phyloP scores from a whole-genome alignment of 2,888 invertebrate species.

The Argynnis bischoffii region DNA sequence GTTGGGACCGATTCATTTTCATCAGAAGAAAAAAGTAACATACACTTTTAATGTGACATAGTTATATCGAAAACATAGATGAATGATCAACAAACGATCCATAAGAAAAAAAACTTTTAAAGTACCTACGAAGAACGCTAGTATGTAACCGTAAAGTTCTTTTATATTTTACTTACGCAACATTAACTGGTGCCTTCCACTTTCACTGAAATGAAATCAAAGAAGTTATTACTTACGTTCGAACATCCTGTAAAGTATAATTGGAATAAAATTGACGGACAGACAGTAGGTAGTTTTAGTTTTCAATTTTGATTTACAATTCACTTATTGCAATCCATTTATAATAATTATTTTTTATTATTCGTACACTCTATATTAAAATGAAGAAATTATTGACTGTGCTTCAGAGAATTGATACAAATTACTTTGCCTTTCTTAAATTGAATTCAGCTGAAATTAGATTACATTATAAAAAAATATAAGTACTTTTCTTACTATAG shows the following conservation, averaged over 20 bases:
- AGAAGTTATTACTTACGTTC: conserved; percentile 56
- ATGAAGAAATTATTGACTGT: not conserved
- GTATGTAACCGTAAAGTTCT: conserved; percentile 9
- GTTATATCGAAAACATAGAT: too few relatives aligned
- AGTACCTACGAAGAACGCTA: not conserved
- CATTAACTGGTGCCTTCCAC: conserved; percentile 41
- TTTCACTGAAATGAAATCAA: conserved; percentile 64
- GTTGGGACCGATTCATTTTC: too few relatives aligned
- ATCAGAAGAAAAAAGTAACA: too few relatives aligned
- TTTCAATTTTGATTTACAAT: conserved; percentile 44
- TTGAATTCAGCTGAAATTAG: not conserved
- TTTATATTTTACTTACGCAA: conserved; percentile 10
- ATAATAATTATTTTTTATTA: conserved; percentile 34
- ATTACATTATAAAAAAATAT: too few relatives aligned
- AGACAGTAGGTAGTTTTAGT: conserved; percentile 42
- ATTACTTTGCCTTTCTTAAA: not conserved
- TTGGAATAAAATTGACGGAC: conserved; percentile 62
- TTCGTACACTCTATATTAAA: conserved; percentile 39
- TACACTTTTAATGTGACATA: too few relatives aligned
- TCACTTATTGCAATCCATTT: conserved; percentile 10
- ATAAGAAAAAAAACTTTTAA: conserved; percentile 3
- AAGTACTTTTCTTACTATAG: too few relatives aligned
- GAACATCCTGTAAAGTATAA: conserved; percentile 66
- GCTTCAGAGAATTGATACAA: not conserved
- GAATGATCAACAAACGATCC: too few relatives aligned